phyloP scores from a whole-genome alignment of 2,888 invertebrate species.

The Cataglyphis livida region DNA sequence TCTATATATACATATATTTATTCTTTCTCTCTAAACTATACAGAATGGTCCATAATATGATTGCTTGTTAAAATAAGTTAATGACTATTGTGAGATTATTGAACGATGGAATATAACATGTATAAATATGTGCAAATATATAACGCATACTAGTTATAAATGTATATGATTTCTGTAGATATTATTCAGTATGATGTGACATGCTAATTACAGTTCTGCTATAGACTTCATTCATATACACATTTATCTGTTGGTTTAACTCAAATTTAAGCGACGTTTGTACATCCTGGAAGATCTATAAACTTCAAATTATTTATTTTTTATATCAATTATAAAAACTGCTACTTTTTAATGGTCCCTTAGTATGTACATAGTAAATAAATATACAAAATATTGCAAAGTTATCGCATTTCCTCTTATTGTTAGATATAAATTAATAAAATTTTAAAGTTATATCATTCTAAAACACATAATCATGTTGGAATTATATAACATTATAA shows the following conservation, averaged over 20 bases:
- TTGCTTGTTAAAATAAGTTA: conserved; percentile 66
- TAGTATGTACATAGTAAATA: neutral
- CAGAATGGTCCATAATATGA: conserved; percentile 71
- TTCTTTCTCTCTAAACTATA: conserved; percentile 70
- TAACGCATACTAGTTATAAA: conserved; percentile 57
- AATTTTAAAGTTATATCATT: neutral
- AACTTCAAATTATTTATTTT: neutral
- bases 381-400: conserved; percentile 20
- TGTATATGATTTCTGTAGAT: conserved; percentile 43
- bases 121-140: conserved; percentile 41
- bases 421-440: neutral
- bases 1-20: conserved; percentile 69
- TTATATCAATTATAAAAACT: neutral
- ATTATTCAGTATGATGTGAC: conserved; percentile 51
- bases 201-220: conserved; percentile 44
- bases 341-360: neutral
- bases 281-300: neutral
- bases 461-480: neutral
- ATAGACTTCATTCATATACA: conserved; percentile 5
- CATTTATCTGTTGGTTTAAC: neutral
- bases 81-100: conserved; percentile 55
- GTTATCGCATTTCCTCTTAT: neutral
- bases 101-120: conserved; percentile 27
- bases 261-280: conserved; percentile 20
- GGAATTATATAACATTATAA: neutral